These are phyloP conservation scores for Rhinella marina DNA, from an alignment of 2,797 vertebrate species.

Conservation along the genomic window DNA sequence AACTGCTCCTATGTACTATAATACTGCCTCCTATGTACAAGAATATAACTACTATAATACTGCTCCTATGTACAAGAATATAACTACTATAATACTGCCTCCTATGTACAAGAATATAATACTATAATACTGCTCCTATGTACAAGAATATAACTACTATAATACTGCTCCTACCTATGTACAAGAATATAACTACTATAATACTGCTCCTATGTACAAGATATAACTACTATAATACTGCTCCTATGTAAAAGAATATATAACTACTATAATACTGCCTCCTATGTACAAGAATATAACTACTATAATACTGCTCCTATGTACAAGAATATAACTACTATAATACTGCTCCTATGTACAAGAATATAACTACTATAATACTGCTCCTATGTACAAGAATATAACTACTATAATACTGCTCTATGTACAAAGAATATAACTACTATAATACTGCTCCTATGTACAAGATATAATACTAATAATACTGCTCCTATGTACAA, in stretches of 20 bases:
- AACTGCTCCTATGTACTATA: neutral
- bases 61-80: neutral
- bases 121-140: neutral
- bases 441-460: slow-evolving; percentile 7
- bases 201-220: neutral
- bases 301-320: neutral
- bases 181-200: neutral
- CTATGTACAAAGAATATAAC: slow-evolving; percentile 9
- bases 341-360: slow-evolving; percentile 7
- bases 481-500: neutral
- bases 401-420: slow-evolving; percentile 18
- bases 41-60: slow-evolving; percentile 8
- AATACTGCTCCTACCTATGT: neutral
- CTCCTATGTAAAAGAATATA: neutral
- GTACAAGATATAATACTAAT: slow-evolving; percentile 11
- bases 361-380: slow-evolving; percentile 19
- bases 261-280: neutral
- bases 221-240: slow-evolving; percentile 2
- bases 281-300: slow-evolving; percentile 6
- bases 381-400: slow-evolving; percentile 5
- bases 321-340: slow-evolving; percentile 16
- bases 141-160: slow-evolving; percentile 1
- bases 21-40: neutral
- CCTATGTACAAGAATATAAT: slow-evolving; percentile 6
- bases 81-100: slow-evolving; percentile 3